phyloP scores from a whole-genome alignment of 2,113 vertebrate species.

The Strix aluco region DNA sequence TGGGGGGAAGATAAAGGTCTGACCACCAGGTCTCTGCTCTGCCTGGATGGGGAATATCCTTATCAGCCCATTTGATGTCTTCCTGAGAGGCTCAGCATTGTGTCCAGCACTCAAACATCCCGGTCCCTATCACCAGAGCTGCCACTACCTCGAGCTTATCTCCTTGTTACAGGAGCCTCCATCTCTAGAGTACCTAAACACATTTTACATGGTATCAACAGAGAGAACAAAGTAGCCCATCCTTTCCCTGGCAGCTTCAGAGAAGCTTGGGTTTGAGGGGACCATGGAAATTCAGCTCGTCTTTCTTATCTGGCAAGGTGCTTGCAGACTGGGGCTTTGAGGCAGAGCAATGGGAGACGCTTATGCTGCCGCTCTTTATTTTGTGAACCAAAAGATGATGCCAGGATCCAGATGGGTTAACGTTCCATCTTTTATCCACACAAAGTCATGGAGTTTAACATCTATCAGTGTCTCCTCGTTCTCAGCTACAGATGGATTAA shows the following conservation, averaged over 20 bases:
- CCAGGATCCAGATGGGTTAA: background rate
- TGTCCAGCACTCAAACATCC: constrained; percentile 25
- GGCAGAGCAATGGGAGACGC: background rate
- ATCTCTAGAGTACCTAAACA: constrained; percentile 25
- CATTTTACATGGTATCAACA: constrained; percentile 47
- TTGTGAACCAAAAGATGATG: background rate
- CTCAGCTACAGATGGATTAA: background rate
- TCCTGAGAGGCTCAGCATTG: constrained; percentile 40
- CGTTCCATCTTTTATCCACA: background rate
- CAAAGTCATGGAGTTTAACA: background rate
- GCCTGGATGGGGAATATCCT: constrained; percentile 3
- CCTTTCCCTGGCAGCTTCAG: constrained; percentile 5
- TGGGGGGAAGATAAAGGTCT: constrained; percentile 28
- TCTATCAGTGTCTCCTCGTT: background rate
- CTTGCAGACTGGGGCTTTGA: background rate
- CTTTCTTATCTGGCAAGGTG: constrained; percentile 21
- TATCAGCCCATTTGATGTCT: constrained; percentile 50
- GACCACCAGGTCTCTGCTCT: background rate
- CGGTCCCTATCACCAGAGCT: constrained; percentile 5
- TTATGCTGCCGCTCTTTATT: background rate
- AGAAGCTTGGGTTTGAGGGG: background rate
- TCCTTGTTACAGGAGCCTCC: constrained; percentile 43
- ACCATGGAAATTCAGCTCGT: background rate
- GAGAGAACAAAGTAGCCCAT: constrained; percentile 2
- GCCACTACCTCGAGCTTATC: constrained; percentile 30